These are phyloP conservation scores for Anseranas semipalmata DNA, from an alignment of 2,113 vertebrate genomes.

Conservation along the genomic window DNA sequence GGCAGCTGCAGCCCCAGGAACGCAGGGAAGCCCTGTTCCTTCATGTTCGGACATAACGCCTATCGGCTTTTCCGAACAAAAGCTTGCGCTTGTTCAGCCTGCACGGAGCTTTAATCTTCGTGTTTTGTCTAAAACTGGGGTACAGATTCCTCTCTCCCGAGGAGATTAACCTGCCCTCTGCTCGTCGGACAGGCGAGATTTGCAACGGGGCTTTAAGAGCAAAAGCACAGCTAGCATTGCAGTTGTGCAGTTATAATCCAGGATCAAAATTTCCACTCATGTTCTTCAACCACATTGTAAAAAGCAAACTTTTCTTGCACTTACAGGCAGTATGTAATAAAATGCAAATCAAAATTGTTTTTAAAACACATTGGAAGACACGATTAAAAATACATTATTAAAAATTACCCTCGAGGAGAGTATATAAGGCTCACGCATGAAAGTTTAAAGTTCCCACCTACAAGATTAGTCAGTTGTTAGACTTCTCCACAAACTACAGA, in stretches of 20 bases:
- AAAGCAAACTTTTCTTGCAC: not conserved
- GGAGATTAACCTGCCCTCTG: not conserved
- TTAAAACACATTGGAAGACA: not conserved
- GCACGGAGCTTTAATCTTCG: not conserved
- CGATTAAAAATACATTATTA: not conserved
- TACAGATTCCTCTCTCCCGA: not conserved
- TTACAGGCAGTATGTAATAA: not conserved
- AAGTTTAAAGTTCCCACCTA: not conserved
- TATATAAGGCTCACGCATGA: accelerated
- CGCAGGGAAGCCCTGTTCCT: not conserved
- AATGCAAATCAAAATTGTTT: not conserved
- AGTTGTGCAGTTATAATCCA: accelerated
- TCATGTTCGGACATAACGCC: not conserved
- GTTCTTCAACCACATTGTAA: not conserved
- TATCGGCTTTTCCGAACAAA: not conserved
- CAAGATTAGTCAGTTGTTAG: not conserved
- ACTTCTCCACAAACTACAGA: not conserved
- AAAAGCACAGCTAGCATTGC: not conserved
- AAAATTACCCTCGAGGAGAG: not conserved
- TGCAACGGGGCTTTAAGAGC: not conserved
- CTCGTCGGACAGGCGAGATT: not conserved
- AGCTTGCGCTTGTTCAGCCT: not conserved
- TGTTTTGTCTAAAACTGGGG: constrained; percentile 6
- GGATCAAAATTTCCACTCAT: not conserved
- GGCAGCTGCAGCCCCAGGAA: constrained; percentile 6